Base-by-base conservation (phyloP, 2,113 vertebrate genomes). In the Nibea coibor region DNA sequence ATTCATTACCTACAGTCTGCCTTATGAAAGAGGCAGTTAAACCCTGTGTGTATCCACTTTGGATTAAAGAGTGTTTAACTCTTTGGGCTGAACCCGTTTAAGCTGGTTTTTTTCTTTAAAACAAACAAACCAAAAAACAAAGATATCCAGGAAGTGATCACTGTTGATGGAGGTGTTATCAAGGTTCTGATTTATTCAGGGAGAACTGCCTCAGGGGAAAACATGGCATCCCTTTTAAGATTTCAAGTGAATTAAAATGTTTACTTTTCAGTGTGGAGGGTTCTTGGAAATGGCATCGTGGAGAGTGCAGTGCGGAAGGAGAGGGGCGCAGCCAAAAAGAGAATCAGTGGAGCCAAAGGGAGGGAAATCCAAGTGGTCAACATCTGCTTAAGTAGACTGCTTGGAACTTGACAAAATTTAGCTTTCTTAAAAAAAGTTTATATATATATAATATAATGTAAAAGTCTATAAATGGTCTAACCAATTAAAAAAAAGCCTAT, bases 301-400 rank as follows among this genome's bases (percentile, higher is more conserved):
- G 19, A 79, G 53, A 26, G 63, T 39, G 35, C 31, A 58, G 62
- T 84, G 64, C 78, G 77, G 83, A 80, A 74, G 77, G 45, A 81
- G 43, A 77, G 75, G n/a, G 79, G 56, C 42, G 28, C n/a, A 78
- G 81, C 70, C 81, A 87, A 87, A 74, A 42, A 35, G 6, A 35
- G 8, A 35, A 43, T 47, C 9, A 31, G 24, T 78, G 42, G 17
- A 84, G 63, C 83, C 81, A 89, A 78, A 84, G 20, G 65, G 24
- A 84, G 72, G 76, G 80, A 75, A 80, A 81, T 83, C 63, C 63
- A 81, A 83, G 76, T 82, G 73, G 86, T 87, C 80, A 59, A 71
- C 68, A 84, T 76, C 80, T 24, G 35, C 72, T 85, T 83, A 78
- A 81, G 69, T 67, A 65, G 51, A 58, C 69, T 65, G 42, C 70